A percentile compares a stretch with the other conserved stretches of the same genome.
Conservation (phyloP, 2,888 invertebrate genomes). For the Cerastis leucographa region DNA sequence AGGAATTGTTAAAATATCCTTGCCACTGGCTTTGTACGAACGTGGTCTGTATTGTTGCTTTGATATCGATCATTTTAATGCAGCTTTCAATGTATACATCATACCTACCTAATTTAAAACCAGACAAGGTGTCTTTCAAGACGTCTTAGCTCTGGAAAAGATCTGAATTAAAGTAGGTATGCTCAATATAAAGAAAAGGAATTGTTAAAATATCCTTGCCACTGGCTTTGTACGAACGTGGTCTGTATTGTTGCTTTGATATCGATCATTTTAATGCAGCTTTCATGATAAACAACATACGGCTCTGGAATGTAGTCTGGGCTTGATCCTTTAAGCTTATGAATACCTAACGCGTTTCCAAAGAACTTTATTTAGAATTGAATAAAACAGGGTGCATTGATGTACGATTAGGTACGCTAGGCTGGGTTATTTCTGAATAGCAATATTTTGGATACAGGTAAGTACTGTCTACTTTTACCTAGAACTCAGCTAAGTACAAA, state of each 20-base stretch:
- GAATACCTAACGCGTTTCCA: conserved; percentile 51
- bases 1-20: neutral
- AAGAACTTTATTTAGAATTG: conserved; percentile 45
- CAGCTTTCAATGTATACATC: conserved; percentile 52
- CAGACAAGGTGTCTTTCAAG: neutral
- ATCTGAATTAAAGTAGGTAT: neutral
- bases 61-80: conserved; percentile 57
- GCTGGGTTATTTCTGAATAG: conserved; percentile 18
- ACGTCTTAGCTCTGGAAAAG: neutral
- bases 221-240: conserved; percentile 27
- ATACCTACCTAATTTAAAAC: neutral
- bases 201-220: conserved; percentile 12
- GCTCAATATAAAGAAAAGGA: neutral
- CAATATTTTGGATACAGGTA: conserved; percentile 14
- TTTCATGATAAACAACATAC: conserved; percentile 54
- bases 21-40: conserved; percentile 29
- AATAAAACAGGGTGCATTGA: conserved; percentile 44
- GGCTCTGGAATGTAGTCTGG: conserved; percentile 53
- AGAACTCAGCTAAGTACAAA: neutral
- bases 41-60: conserved; percentile 51
- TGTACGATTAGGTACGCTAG: conserved; percentile 28
- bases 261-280: conserved; percentile 56
- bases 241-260: conserved; percentile 54
- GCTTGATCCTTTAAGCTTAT: conserved; percentile 53
- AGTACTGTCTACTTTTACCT: neutral